Percentiles rank a stretch among this genome's conserved stretches.
Conservation (phyloP, 1,140 invertebrate genomes). For the Bombus huntii region DNA sequence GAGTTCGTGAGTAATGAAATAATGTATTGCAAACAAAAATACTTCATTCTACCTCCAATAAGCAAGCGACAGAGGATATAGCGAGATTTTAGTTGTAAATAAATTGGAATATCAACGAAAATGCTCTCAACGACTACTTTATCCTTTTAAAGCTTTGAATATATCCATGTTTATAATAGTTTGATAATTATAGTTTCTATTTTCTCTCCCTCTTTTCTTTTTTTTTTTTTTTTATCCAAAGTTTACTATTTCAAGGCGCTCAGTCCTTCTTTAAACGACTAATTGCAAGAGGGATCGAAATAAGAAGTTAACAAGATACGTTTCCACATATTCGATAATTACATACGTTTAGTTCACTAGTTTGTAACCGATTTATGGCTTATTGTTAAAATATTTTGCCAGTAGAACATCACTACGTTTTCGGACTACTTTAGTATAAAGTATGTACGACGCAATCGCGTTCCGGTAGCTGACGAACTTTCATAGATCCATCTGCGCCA, state of each 20-base stretch:
- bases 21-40: background rate
- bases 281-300: background rate
- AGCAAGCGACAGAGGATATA: background rate
- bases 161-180: constrained; percentile 1
- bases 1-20: too few species aligned
- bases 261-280: background rate
- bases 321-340: background rate
- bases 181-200: background rate
- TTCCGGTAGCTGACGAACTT: constrained; percentile 95
- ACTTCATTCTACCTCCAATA: background rate
- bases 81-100: background rate
- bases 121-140: background rate
- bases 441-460: constrained; percentile 84
- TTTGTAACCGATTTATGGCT: background rate
- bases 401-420: background rate
- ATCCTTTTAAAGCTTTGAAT: background rate
- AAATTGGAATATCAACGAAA: background rate
- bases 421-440: constrained; percentile 74
- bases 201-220: background rate
- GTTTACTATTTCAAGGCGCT: background rate
- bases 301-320: constrained; percentile 12
- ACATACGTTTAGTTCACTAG: background rate
- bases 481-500: constrained; percentile 99
- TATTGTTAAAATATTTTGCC: background rate
- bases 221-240: background rate